phyloP scores from a whole-genome alignment of 1,140 invertebrate species.

The Campoletis sonorensis region DNA sequence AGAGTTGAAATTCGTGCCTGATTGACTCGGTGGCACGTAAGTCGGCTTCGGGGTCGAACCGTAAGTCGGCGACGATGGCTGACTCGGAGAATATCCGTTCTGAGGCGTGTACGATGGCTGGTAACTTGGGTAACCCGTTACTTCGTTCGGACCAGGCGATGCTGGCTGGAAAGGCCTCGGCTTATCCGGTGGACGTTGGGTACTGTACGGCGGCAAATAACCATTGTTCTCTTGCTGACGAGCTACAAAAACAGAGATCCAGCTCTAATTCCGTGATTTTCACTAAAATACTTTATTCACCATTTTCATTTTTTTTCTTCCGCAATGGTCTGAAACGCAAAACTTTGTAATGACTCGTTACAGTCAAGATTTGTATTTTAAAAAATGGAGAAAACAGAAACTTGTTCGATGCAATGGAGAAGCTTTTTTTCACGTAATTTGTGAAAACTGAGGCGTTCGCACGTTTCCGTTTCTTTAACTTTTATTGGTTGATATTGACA shows the following conservation, averaged over 20 bases:
- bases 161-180: constrained; percentile 82
- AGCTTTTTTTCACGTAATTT: no score
- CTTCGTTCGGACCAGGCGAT: constrained; percentile 65
- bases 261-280: not conserved
- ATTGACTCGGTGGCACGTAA: constrained; percentile 52
- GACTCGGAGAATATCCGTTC: constrained; percentile 56
- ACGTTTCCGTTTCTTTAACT: no score
- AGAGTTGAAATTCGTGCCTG: constrained; percentile 4
- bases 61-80: constrained; percentile 46
- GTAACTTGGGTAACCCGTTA: constrained; percentile 61
- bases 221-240: constrained; percentile 78
- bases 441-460: no score
- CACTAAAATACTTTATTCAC: no score
- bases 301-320: not conserved
- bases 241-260: constrained; percentile 75
- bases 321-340: not conserved
- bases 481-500: no score
- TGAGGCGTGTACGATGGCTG: constrained; percentile 62
- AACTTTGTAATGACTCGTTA: no score
- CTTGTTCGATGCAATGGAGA: no score
- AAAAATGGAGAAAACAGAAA: no score
- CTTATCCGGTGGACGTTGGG: constrained; percentile 80
- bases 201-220: constrained; percentile 78
- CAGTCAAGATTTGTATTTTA: no score
- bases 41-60: constrained; percentile 52